These are phyloP conservation scores for Lepisosteus osseus DNA, from an alignment of 2,113 vertebrate species.

Conservation along the genomic window DNA sequence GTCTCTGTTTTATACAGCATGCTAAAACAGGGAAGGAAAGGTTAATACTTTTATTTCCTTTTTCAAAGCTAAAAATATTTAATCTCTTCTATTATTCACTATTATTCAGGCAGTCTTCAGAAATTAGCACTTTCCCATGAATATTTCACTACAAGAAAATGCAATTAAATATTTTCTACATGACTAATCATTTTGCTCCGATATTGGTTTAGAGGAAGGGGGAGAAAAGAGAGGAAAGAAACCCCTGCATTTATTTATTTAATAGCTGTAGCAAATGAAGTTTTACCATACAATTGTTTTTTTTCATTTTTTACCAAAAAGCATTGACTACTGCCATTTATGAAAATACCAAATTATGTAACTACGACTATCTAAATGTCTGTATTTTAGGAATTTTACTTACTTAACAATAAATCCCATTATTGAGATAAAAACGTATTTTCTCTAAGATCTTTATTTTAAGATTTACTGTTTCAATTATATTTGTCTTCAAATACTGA, in stretches of 20 bases:
- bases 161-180: constrained; percentile 18
- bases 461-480: too few species aligned
- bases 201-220: not conserved
- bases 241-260: not conserved
- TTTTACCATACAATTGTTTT: not conserved
- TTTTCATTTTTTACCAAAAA: not conserved
- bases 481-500: too few species aligned
- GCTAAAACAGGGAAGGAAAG: too few species aligned
- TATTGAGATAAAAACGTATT: too few species aligned
- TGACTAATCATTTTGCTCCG: not conserved
- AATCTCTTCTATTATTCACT: constrained; percentile 6
- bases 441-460: too few species aligned
- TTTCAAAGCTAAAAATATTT: not conserved
- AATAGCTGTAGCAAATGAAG: not conserved
- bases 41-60: not conserved
- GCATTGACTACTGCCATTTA: constrained; percentile 2
- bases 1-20: too few species aligned
- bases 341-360: not conserved
- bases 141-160: constrained; percentile 8
- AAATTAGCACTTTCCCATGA: constrained; percentile 3
- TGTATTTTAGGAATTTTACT: constrained; percentile 37
- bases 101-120: not conserved
- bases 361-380: constrained; percentile 6
- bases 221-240: not conserved
- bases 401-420: too few species aligned